Evolutionary conservation across 1,140 invertebrate species (phyloP).

Genomic region (Asobara japonica): DNA sequence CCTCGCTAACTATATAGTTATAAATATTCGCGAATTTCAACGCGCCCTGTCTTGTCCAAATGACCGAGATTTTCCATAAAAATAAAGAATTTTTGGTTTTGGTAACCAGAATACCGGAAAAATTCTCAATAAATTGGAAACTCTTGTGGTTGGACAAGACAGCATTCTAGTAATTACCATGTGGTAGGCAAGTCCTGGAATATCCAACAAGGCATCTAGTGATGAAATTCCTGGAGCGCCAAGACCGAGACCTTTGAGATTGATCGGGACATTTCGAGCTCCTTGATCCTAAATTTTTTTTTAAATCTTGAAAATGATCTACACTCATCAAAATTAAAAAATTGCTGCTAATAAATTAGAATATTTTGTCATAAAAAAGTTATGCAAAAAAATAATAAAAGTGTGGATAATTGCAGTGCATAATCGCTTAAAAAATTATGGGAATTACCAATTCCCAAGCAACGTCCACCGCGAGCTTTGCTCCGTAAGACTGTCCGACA

Average conservation of each 20-base stretch:
- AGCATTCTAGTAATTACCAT: slow-evolving; percentile 63
- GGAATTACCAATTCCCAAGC: slow-evolving; percentile 66
- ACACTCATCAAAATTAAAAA: background rate
- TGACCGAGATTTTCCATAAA: too few species aligned
- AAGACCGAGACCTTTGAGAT: slow-evolving; percentile 80
- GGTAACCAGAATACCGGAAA: too few species aligned
- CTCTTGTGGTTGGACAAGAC: background rate
- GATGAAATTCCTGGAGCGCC: slow-evolving; percentile 90
- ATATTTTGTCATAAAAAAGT: too few species aligned
- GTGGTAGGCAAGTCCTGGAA: slow-evolving; percentile 79
- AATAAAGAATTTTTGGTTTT: too few species aligned
- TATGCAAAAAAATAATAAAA: too few species aligned
- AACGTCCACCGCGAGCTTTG: slow-evolving; percentile 88
- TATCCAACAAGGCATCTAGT: slow-evolving; percentile 80
- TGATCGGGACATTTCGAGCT: slow-evolving; percentile 72
- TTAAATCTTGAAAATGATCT: slow-evolving; percentile 11
- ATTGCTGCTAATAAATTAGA: too few species aligned
- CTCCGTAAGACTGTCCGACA: slow-evolving; percentile 87
- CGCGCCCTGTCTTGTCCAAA: too few species aligned
- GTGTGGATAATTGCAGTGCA: too few species aligned
- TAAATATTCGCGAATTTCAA: too few species aligned
- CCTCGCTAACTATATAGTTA: too few species aligned
- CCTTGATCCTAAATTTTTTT: slow-evolving; percentile 70
- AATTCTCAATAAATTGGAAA: too few species aligned
- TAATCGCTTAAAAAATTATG: slow-evolving; percentile 68